Conservation (phyloP, 2,888 invertebrate species). For the Eurytoma adleriae region DNA sequence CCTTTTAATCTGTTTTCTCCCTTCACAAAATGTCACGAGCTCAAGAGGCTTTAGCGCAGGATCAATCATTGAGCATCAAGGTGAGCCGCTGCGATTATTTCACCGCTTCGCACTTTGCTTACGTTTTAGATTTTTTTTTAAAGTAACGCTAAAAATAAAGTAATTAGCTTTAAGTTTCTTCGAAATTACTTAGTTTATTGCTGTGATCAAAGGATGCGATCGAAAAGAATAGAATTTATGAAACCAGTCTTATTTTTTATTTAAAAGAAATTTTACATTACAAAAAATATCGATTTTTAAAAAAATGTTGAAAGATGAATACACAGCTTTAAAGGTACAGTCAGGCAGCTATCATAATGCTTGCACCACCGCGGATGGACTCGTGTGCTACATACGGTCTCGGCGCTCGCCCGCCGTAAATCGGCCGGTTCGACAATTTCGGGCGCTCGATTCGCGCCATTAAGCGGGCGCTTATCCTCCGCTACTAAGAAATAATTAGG, state of each 20-base stretch:
- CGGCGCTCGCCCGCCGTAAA: background rate
- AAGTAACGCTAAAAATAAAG: background rate
- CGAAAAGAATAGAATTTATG: too few relatives aligned
- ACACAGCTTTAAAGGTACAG: too few relatives aligned
- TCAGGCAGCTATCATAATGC: too few relatives aligned
- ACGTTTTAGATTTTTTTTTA: background rate
- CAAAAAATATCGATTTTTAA: too few relatives aligned
- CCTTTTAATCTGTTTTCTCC: constrained; percentile 30
- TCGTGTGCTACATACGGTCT: too few relatives aligned
- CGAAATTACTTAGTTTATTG: too few relatives aligned
- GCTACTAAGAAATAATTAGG: constrained; percentile 46
- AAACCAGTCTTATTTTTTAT: too few relatives aligned
- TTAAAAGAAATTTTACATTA: too few relatives aligned
- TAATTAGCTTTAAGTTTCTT: too few relatives aligned
- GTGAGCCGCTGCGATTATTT: constrained; percentile 37
- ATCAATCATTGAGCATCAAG: constrained; percentile 29
- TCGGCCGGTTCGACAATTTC: constrained; percentile 38
- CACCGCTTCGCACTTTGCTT: constrained; percentile 24
- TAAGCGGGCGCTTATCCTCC: constrained; percentile 5
- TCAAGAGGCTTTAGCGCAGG: constrained; percentile 16
- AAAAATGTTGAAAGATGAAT: too few relatives aligned
- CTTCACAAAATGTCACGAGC: constrained; percentile 22
- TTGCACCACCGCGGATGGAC: too few relatives aligned
- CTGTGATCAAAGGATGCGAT: too few relatives aligned
- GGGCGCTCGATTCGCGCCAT: constrained; percentile 26